Evolutionary conservation across 2,888 invertebrate species (phyloP).

Genomic region (Drosophila diplacantha): DNA sequence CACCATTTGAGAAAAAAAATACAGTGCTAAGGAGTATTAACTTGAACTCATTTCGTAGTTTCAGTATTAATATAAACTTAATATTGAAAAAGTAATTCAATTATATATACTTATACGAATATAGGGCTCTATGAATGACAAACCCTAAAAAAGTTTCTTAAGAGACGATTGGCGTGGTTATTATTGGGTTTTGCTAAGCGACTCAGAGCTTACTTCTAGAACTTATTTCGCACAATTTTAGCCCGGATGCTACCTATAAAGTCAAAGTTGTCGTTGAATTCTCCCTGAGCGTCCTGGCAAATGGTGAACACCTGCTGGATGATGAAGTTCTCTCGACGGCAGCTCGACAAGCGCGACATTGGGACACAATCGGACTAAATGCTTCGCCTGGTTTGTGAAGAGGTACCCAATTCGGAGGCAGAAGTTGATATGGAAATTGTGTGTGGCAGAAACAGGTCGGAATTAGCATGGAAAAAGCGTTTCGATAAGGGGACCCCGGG

Average conservation of each 20-base stretch:
- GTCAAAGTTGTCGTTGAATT: conserved; percentile 68
- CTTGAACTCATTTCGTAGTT: no score
- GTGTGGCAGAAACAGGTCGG: conserved; percentile 15
- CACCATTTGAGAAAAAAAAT: neutral
- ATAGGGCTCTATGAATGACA: no score
- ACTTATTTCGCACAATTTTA: no score
- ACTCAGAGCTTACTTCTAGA: no score
- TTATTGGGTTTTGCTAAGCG: no score
- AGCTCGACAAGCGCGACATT: conserved; percentile 51
- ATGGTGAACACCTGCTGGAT: conserved; percentile 58
- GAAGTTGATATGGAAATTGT: conserved; percentile 5
- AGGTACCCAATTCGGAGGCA: neutral
- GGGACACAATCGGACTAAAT: conserved; percentile 3
- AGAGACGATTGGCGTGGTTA: no score
- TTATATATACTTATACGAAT: no score
- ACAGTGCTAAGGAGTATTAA: neutral
- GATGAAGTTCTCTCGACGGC: conserved; percentile 49
- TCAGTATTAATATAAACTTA: no score
- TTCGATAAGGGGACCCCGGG: conserved; percentile 52
- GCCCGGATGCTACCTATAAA: conserved; percentile 57
- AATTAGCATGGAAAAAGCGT: conserved; percentile 63
- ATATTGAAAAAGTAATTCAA: no score
- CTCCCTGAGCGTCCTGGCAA: conserved; percentile 53
- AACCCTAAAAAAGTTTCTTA: no score
- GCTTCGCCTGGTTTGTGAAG: conserved; percentile 1